These are phyloP conservation scores for Timandra comae DNA, from an alignment of 2,888 invertebrate genomes.

Conservation along the genomic window DNA sequence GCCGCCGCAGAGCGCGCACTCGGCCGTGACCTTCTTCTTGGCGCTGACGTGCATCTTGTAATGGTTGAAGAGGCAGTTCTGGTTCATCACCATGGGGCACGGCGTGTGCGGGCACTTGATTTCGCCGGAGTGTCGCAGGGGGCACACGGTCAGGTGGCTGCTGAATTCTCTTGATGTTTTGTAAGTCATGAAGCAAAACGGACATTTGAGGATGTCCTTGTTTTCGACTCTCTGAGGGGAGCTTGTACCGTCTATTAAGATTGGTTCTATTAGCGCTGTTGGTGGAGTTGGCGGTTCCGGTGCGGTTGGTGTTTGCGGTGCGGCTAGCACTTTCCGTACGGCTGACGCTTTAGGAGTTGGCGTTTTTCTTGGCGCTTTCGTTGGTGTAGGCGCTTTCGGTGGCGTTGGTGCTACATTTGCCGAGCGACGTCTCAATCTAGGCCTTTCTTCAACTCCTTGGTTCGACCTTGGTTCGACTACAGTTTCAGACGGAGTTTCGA, in stretches of 20 bases:
- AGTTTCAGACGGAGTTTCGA: no score
- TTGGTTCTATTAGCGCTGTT: no score
- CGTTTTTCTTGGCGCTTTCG: not conserved
- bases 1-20: constrained; percentile 4
- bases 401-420: no score
- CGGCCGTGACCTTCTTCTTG: not conserved
- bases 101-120: constrained; percentile 6
- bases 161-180: not conserved
- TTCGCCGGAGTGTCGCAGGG: not conserved
- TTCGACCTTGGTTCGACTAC: no score
- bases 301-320: no score
- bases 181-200: not conserved
- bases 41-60: constrained; percentile 11
- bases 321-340: no score
- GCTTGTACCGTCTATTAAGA: no score
- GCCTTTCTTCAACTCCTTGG: no score
- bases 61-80: not conserved
- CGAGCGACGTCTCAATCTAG: no score
- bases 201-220: not conserved
- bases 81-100: constrained; percentile 5
- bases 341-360: no score
- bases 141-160: not conserved
- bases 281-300: not conserved
- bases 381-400: no score
- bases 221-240: not conserved